Conservation (phyloP, 2,113 vertebrate genomes). For the Trogon surrucura region DNA sequence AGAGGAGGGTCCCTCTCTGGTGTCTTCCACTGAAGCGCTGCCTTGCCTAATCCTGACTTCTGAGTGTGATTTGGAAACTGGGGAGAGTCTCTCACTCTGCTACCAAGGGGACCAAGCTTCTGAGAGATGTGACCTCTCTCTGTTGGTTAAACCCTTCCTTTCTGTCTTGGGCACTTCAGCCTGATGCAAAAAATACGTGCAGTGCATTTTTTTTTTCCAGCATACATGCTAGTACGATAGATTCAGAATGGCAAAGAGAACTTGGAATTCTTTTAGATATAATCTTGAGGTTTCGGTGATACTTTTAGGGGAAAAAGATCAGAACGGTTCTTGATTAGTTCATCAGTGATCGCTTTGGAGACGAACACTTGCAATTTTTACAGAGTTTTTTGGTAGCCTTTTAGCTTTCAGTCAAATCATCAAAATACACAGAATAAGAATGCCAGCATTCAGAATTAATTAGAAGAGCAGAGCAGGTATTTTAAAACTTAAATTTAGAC, state of each 20-base stretch:
- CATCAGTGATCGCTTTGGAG: accelerated
- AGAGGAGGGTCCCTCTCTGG: accelerated
- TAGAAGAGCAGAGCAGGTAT: background rate
- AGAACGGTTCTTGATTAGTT: background rate
- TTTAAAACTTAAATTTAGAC: background rate
- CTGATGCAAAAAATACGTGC: accelerated
- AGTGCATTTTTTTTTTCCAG: no score
- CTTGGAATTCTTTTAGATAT: background rate
- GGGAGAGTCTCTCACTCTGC: accelerated
- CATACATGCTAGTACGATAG: accelerated
- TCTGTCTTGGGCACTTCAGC: background rate
- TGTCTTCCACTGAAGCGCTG: background rate
- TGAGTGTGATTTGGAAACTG: accelerated
- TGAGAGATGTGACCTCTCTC: accelerated
- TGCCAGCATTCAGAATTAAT: accelerated
- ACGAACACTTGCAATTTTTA: accelerated
- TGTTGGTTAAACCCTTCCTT: accelerated
- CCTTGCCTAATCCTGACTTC: accelerated
- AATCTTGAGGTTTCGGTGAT: background rate
- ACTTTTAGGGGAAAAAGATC: background rate
- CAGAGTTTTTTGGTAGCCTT: background rate
- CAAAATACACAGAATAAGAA: background rate
- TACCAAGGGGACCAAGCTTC: accelerated
- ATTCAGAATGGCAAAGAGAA: background rate
- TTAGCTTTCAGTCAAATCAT: background rate